Percentiles rank a stretch among this genome's conserved stretches.
Evolutionary conservation across 2,797 vertebrate species (phyloP).

Genomic region (Coranthus polyacanthus): DNA sequence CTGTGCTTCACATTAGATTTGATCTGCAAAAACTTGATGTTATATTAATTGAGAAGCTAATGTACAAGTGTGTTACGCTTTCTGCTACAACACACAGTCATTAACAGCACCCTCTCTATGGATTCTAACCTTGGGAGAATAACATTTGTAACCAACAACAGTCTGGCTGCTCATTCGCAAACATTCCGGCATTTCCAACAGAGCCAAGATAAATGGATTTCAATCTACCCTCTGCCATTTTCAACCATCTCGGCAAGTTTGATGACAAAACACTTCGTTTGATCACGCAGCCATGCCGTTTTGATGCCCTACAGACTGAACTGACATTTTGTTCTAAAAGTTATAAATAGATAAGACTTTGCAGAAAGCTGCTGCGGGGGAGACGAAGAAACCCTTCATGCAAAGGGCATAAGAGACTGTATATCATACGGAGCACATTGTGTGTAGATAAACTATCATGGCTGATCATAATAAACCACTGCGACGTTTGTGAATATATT

Average conservation of each 20-base stretch:
- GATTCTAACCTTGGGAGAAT: constrained; percentile 4
- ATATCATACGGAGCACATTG: background rate
- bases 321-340: constrained; percentile 26
- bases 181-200: background rate
- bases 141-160: background rate
- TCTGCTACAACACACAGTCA: no score
- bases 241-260: background rate
- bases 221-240: background rate
- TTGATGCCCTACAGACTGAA: constrained; percentile 21
- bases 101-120: background rate
- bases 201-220: background rate
- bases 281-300: constrained; percentile 1
- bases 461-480: background rate
- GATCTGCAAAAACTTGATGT: no score
- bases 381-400: constrained; percentile 6
- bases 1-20: no score
- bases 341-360: constrained; percentile 29
- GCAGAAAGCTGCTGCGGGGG: constrained; percentile 21
- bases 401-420: constrained; percentile 13
- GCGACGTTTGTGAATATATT: background rate
- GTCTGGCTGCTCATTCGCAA: background rate
- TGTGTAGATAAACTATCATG: background rate
- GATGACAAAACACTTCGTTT: constrained; percentile 5
- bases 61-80: no score
- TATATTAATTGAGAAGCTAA: no score